phyloP scores from a whole-genome alignment of 2,888 invertebrate genomes.

The Alentia gelatinosa region DNA sequence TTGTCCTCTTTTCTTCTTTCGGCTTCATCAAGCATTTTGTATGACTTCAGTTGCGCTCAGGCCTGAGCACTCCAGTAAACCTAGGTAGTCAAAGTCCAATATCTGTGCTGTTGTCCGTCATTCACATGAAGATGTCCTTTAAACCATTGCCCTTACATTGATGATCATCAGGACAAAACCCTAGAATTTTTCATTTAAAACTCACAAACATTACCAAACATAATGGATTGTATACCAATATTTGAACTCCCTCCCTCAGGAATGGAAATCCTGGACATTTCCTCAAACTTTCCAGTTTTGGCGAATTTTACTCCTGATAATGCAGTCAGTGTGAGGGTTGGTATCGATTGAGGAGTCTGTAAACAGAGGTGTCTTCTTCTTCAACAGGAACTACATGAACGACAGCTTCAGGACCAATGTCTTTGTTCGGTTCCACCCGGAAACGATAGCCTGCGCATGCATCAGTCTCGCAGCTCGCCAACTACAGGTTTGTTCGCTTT shows the following conservation, averaged over 20 bases:
- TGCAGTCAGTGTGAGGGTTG: conserved; percentile 2
- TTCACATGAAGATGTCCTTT: neutral
- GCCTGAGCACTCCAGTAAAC: neutral
- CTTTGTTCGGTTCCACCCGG: conserved; percentile 96
- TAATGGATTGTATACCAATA: too few relatives aligned
- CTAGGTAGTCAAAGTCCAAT: neutral
- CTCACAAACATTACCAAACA: too few relatives aligned
- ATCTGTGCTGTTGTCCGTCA: neutral
- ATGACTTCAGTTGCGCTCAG: neutral
- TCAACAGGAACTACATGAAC: conserved; percentile 96
- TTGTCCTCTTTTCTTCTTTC: neutral
- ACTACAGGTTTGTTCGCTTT: conserved; percentile 87
- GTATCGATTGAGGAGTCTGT: neutral
- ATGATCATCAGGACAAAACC: conserved; percentile 21
- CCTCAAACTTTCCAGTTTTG: neutral
- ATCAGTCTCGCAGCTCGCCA: conserved; percentile 96
- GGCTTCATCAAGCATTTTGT: neutral
- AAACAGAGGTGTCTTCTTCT: neutral
- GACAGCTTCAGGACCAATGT: conserved; percentile 98
- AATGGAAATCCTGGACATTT: too few relatives aligned
- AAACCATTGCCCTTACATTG: neutral
- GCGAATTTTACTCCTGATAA: neutral
- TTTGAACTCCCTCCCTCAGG: too few relatives aligned
- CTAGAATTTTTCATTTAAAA: too few relatives aligned
- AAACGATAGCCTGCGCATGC: conserved; percentile 99